A percentile compares a stretch with the other conserved stretches of the same genome.
phyloP scores from a whole-genome alignment of 64 coral and sea anemone genomes.

The Platygyra sinensis region DNA sequence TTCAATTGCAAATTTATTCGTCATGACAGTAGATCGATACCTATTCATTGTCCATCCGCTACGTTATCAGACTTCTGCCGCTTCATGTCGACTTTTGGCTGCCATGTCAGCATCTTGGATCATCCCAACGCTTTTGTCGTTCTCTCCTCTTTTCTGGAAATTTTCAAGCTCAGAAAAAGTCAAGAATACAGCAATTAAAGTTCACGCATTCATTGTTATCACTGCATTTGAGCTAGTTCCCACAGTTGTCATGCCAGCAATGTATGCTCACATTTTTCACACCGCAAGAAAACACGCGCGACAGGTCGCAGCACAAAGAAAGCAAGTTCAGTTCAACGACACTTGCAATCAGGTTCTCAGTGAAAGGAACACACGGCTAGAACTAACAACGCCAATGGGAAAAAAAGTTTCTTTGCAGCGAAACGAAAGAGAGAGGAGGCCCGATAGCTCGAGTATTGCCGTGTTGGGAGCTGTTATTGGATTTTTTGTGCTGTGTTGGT shows the following conservation, averaged over 20 bases:
- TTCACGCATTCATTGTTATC: constrained; percentile 42
- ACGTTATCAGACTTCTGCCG: constrained; percentile 22
- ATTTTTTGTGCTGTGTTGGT: constrained; percentile 55
- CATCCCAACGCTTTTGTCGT: background rate
- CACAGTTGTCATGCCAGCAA: constrained; percentile 45
- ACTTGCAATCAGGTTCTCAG: background rate
- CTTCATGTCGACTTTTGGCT: background rate
- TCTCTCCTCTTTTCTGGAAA: constrained; percentile 55
- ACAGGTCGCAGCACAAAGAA: background rate
- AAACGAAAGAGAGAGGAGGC: background rate
- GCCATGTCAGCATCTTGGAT: constrained; percentile 19
- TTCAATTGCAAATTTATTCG: constrained; percentile 47
- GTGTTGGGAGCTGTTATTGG: constrained; percentile 53
- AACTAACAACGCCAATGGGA: background rate
- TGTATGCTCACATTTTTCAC: constrained; percentile 34
- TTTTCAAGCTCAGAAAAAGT: background rate
- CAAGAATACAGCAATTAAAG: constrained; percentile 22
- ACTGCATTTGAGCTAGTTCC: constrained; percentile 54
- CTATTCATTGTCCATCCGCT: constrained; percentile 39
- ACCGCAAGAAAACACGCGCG: constrained; percentile 34
- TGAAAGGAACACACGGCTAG: background rate
- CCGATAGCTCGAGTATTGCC: constrained; percentile 7
- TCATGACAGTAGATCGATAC: constrained; percentile 59
- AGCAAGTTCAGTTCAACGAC: background rate
- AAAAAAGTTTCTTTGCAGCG: background rate